Evolutionary conservation across 1,140 invertebrate species (phyloP).

Genomic region (Drosophila insularis): DNA sequence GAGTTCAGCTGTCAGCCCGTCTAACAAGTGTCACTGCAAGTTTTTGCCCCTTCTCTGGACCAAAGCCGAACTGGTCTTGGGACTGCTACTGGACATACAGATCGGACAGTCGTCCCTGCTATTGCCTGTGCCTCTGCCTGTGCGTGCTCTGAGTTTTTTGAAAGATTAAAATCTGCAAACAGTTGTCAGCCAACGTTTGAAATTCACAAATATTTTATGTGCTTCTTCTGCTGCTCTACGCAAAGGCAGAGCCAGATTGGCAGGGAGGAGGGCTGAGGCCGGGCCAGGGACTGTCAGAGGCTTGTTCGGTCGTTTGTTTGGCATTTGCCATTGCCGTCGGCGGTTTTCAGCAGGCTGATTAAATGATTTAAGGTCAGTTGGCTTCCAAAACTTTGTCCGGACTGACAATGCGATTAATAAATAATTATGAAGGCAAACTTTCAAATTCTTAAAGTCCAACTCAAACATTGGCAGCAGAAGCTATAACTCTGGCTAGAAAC

Average conservation of each 20-base stretch:
- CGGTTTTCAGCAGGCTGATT: conserved; percentile 53
- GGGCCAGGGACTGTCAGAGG: background rate
- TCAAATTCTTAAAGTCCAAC: background rate
- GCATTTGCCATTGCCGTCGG: conserved; percentile 16
- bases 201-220: conserved; percentile 68
- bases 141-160: conserved; percentile 62
- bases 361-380: conserved; percentile 78
- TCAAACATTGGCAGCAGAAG: background rate
- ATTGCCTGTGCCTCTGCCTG: conserved; percentile 14
- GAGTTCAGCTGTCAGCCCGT: conserved; percentile 75
- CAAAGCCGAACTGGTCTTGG: conserved; percentile 48
- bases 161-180: conserved; percentile 81
- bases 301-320: conserved; percentile 25
- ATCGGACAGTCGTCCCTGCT: conserved; percentile 36
- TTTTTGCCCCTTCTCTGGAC: conserved; percentile 48
- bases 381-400: conserved; percentile 44
- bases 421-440: conserved; percentile 58
- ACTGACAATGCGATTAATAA: conserved; percentile 47
- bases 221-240: conserved; percentile 11
- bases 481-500: background rate
- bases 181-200: conserved; percentile 77
- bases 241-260: background rate
- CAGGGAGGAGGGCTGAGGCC: background rate
- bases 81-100: conserved; percentile 39
- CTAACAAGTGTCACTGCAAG: conserved; percentile 79